phyloP scores from a whole-genome alignment of 1,140 invertebrate genomes.

The Brachionus manjavacas region DNA sequence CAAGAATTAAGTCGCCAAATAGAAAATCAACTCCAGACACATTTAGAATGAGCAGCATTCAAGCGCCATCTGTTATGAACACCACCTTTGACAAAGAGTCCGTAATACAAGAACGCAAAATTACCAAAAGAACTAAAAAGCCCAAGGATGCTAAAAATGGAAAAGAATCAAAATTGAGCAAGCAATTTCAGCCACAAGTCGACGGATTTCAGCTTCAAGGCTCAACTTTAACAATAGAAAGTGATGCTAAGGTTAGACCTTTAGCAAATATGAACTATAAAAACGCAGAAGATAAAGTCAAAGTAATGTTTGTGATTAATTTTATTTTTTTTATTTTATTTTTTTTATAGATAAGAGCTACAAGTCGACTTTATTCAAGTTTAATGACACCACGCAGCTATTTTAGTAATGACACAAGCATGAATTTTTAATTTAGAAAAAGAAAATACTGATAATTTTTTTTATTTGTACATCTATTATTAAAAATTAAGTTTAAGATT shows the following conservation, averaged over 20 bases:
- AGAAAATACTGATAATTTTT: not conserved
- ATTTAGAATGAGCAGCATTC: not conserved
- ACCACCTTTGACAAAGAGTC: not conserved
- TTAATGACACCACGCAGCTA: slow-evolving; percentile 39
- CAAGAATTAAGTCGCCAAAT: not conserved
- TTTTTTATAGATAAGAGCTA: not conserved
- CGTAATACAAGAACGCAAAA: not conserved
- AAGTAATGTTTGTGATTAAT: not conserved
- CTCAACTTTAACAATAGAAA: slow-evolving; percentile 7
- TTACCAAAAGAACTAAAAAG: slow-evolving; percentile 9
- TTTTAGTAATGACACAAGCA: slow-evolving; percentile 16
- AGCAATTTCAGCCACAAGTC: not conserved
- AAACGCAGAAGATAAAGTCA: slow-evolving; percentile 20
- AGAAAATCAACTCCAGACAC: slow-evolving; percentile 26
- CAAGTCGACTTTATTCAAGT: slow-evolving; percentile 22
- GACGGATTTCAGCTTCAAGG: slow-evolving; percentile 23
- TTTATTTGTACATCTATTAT: slow-evolving; percentile 30
- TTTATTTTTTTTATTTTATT: not conserved
- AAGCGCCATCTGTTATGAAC: slow-evolving; percentile 4
- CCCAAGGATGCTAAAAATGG: not conserved
- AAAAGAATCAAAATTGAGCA: slow-evolving; percentile 12
- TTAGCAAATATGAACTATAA: slow-evolving; percentile 36
- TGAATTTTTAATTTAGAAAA: not conserved
- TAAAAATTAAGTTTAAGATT: no score
- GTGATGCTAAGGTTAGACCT: slow-evolving; percentile 17